Evolutionary conservation across 2,113 vertebrate species (phyloP).

Genomic region (Mustela lutreola): DNA sequence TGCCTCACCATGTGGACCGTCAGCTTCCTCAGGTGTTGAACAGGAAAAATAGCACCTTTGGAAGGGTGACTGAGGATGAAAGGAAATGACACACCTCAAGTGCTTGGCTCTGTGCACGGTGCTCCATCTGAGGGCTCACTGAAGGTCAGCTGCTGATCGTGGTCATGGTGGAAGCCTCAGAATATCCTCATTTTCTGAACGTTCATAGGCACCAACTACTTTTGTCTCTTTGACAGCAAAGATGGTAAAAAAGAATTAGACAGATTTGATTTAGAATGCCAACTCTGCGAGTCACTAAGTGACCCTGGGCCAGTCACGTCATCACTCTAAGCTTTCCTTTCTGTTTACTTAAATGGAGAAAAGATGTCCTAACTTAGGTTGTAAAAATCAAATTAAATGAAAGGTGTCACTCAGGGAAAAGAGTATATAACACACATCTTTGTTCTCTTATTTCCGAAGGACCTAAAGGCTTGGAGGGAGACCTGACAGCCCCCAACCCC

Average conservation of each 20-base stretch:
- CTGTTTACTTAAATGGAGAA: neutral
- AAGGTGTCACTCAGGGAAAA: neutral
- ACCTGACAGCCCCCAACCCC: neutral
- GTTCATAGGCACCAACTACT: neutral
- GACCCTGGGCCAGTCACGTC: neutral
- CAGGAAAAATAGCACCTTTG: neutral
- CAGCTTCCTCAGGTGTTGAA: neutral
- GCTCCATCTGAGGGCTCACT: neutral
- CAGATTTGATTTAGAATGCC: neutral
- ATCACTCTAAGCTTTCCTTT: conserved; percentile 17
- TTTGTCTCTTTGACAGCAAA: neutral
- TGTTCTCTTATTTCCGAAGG: neutral
- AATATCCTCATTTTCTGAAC: neutral
- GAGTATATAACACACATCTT: neutral
- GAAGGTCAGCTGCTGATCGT: neutral
- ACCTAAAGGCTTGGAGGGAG: neutral
- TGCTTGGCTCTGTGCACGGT: rapidly evolving
- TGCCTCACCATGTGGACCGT: neutral
- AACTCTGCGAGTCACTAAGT: neutral
- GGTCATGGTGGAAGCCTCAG: neutral
- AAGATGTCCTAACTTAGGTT: neutral
- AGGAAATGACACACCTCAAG: neutral
- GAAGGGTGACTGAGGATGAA: neutral
- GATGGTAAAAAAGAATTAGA: neutral
- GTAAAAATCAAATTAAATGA: neutral